Evolutionary conservation across 2,888 invertebrate species (phyloP).

Genomic region (Euproctis similis): DNA sequence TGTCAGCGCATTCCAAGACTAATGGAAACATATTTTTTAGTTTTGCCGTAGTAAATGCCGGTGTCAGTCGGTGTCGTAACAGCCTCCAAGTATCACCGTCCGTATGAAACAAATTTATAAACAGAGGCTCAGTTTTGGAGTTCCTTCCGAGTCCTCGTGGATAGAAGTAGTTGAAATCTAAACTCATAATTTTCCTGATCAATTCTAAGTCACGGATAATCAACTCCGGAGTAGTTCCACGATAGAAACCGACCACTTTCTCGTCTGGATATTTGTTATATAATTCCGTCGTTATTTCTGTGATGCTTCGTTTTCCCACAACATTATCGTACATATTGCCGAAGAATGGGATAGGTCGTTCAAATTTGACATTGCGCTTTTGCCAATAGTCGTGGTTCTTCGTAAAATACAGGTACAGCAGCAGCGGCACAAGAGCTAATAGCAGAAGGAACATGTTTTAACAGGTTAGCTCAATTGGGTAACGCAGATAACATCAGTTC

Average conservation of each 20-base stretch:
- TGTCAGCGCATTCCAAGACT: slow-evolving; percentile 34
- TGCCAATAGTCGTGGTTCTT: slow-evolving; percentile 45
- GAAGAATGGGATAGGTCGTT: slow-evolving; percentile 39
- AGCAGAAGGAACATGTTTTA: slow-evolving; percentile 6
- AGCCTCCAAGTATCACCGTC: slow-evolving; percentile 56
- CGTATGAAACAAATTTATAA: slow-evolving; percentile 39
- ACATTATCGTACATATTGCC: slow-evolving; percentile 39
- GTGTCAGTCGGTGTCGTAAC: slow-evolving; percentile 46
- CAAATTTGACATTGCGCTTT: slow-evolving; percentile 43
- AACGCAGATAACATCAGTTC: no score
- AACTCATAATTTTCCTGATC: slow-evolving; percentile 33
- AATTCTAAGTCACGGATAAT: slow-evolving; percentile 47
- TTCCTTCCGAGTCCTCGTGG: slow-evolving; percentile 38
- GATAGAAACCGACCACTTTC: slow-evolving; percentile 48
- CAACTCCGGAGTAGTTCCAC: slow-evolving; percentile 41
- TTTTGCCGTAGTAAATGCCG: slow-evolving; percentile 46
- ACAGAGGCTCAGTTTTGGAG: slow-evolving; percentile 33
- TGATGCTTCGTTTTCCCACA: slow-evolving; percentile 31
- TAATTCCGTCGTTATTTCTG: slow-evolving; percentile 29
- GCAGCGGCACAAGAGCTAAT: slow-evolving; percentile 16
- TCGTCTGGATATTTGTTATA: slow-evolving; percentile 47
- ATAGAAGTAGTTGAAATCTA: slow-evolving; percentile 45
- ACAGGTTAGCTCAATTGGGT: no score
- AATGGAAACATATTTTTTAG: slow-evolving; percentile 42
- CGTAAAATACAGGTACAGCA: slow-evolving; percentile 35